Base-by-base conservation (phyloP, 1,140 invertebrate genomes). In the Phenacoccus solenopsis region DNA sequence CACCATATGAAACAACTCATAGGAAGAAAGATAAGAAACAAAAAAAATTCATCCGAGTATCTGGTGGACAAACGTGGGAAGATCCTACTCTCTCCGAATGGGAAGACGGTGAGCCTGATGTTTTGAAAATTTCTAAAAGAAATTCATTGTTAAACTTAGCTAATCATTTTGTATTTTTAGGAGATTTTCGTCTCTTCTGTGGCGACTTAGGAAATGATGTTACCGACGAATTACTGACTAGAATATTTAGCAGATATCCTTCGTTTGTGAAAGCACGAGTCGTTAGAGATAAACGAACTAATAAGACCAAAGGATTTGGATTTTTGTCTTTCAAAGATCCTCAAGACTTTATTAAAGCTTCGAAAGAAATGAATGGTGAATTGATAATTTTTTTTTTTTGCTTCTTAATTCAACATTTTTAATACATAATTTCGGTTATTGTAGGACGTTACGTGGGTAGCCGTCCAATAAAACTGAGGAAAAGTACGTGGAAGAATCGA, bases 141-240 rank as follows among this genome's bases (percentile, higher is more conserved):
- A 10, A 28, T 21, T 68, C 30, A 68, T 49, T 69, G n/a, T n/a
- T n/a, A n/a, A n/a, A n/a, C n/a, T n/a, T n/a, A n/a, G n/a, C n/a
- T n/a, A n/a, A n/a, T 67, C 68, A 25, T 9, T 4, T 72, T 76
- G 70, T 74, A 20, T 73, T 76, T 77, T 5, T 70, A 88, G 94
- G 97, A 84, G 97, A 99, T 82, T 99, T 97, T 79, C 83, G 97
- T 73, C 90, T 99, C 78, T 99, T 99, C 80, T 98, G 96, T 79
- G 98, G 98, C 32, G 98, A 99, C 84, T 82, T 99, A 5, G 98
- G 98, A 1, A 99, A 99, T 79, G 97, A 99, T 80, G 96, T 98
- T 0, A 98, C 95, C 0, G 97, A 99, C 77, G 97, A 99, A 79
- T 85, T 96, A 64, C 81, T 99, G 10, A 87, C 89, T 0, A 82